Evolutionary conservation across 2,113 vertebrate species (phyloP).

Genomic region (Seriola quinqueradiata): DNA sequence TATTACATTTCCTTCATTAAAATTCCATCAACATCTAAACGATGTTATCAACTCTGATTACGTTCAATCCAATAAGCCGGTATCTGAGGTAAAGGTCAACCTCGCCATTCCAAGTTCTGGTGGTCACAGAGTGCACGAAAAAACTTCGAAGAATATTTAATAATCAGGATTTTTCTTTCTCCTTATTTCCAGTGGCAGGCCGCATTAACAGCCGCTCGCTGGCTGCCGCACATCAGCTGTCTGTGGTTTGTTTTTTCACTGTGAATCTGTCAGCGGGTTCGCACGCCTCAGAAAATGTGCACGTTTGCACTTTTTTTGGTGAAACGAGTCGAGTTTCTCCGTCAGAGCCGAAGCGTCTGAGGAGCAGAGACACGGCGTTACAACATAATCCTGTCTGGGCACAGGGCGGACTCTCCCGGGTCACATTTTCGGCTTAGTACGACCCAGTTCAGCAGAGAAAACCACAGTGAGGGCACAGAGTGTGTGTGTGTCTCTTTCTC

Average conservation of each 20-base stretch:
- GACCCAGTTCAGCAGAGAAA: slow-evolving; percentile 15
- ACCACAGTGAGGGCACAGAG: not conserved
- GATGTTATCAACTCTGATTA: slow-evolving; percentile 41
- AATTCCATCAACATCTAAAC: slow-evolving; percentile 45
- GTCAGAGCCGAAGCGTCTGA: slow-evolving; percentile 29
- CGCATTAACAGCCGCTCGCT: too few relatives aligned
- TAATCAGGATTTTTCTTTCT: not conserved
- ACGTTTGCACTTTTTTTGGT: slow-evolving; percentile 34
- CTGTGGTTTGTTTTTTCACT: slow-evolving; percentile 19
- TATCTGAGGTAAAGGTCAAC: slow-evolving; percentile 51
- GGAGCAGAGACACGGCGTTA: slow-evolving; percentile 33
- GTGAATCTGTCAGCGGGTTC: slow-evolving; percentile 23
- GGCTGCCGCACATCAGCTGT: not conserved
- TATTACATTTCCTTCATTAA: slow-evolving; percentile 58
- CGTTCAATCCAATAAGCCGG: slow-evolving; percentile 20
- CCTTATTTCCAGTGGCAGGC: too few relatives aligned
- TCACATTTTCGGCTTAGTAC: slow-evolving; percentile 38
- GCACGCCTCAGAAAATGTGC: slow-evolving; percentile 28
- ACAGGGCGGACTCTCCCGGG: slow-evolving; percentile 3
- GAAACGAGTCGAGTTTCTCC: slow-evolving; percentile 28
- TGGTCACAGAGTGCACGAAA: not conserved
- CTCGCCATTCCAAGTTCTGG: not conserved
- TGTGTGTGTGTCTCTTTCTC: slow-evolving; percentile 1
- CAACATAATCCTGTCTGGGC: slow-evolving; percentile 57
- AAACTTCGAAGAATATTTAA: too few relatives aligned